Evolutionary conservation across 2,113 vertebrate genomes (phyloP), one percentile per base, ranked within the genome.

Genomic region (Clinocottus analis): DNA sequence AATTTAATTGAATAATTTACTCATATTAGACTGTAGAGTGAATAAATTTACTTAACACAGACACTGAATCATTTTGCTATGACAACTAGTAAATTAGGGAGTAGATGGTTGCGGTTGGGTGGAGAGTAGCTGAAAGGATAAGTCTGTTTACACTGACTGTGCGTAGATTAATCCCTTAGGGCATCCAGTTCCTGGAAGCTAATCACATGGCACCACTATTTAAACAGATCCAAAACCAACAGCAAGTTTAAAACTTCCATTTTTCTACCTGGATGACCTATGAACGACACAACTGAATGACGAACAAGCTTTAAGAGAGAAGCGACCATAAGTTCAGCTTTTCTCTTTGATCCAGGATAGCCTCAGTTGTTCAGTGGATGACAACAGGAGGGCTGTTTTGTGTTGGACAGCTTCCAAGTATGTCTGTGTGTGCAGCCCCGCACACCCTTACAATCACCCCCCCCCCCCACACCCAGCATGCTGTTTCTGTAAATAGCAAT

Each of bases 201-300:
- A 82, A 83, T 85, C 74, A 84, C 66, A 58, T 77, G 83, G 13
- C 45, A 49, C 29, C 2, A 3, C 66, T 77, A 17, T 74, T 31
- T 58, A 80, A 83, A 78, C 33, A 69, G 49, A 72, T 66, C 71
- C 72, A 89, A 84, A 84, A 77, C 85, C 85, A 88, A 90, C 69
- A 83, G 16, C 16, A 56, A 64, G 63, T 21, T 65, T n/a, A 60
- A 53, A 67, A 84, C 11, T 69, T 29, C 6, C 29, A 72, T 47
- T 29, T 65, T 53, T 72, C 60, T 77, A 12, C 27, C 12, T 43
- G 3, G 56, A 60, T 27, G 64, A 47, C 47, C 5, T 37, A 47
- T 8, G 39, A 39, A 61, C 21, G 13, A 59, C 43, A 51, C 14
- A 70, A 16, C 39, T 29, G 4, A 60, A 61, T 51, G 16, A 41